A percentile compares a stretch with the other conserved stretches of the same genome.
phyloP scores from a whole-genome alignment of 2,888 invertebrate genomes.

The Chrysolina americana region DNA sequence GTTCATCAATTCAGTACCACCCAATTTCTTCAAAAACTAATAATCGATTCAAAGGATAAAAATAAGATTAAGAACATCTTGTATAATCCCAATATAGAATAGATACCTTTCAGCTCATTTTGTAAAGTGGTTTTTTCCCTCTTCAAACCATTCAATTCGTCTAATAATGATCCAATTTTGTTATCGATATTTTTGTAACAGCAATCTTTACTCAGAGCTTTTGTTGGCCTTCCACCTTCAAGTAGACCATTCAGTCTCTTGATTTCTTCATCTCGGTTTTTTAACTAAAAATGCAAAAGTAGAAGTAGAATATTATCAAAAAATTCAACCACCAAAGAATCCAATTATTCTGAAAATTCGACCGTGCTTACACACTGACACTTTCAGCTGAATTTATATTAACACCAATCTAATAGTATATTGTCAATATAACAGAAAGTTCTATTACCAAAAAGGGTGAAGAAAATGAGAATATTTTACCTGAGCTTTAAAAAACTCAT shows the following conservation, averaged over 20 bases:
- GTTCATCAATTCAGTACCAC: no score
- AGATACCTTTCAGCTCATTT: conserved; percentile 70
- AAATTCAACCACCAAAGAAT: background rate
- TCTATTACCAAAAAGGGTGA: no score
- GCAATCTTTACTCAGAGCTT: conserved; percentile 77
- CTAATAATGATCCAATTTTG: conserved; percentile 69
- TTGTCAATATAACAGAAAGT: no score
- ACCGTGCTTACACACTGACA: background rate
- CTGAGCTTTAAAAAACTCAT: conserved; percentile 69
- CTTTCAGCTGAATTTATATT: no score
- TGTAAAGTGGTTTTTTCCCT: conserved; percentile 76
- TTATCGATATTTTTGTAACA: conserved; percentile 74
- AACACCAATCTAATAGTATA: no score
- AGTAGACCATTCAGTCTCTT: conserved; percentile 77
- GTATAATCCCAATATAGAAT: background rate
- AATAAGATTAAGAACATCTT: no score
- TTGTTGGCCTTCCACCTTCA: conserved; percentile 79
- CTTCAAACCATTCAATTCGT: conserved; percentile 74
- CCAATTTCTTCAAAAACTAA: no score
- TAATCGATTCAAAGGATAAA: no score
- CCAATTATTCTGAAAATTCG: background rate
- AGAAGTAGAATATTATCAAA: background rate
- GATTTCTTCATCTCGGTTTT: conserved; percentile 80
- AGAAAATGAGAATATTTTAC: conserved; percentile 59
- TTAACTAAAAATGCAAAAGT: conserved; percentile 54